A percentile compares a stretch with the other conserved stretches of the same genome.
Evolutionary conservation across 2,888 invertebrate genomes (phyloP).

Genomic region (Ptychoptera albimana): DNA sequence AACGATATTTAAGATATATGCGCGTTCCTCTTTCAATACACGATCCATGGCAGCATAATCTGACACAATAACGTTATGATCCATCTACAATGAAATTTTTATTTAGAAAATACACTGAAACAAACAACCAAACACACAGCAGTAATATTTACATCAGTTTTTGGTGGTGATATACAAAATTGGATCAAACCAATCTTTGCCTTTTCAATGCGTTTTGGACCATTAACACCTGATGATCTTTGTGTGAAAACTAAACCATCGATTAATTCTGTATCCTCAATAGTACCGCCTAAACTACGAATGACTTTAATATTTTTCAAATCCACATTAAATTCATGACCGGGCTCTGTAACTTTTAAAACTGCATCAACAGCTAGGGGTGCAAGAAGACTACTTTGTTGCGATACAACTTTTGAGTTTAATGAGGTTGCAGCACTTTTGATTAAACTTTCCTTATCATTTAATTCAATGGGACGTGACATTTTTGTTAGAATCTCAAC

Average conservation of each 20-base stretch:
- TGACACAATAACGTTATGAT: constrained; percentile 87
- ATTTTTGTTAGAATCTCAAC: constrained; percentile 59
- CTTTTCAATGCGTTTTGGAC: constrained; percentile 87
- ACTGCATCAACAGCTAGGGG: constrained; percentile 98
- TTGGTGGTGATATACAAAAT: constrained; percentile 98
- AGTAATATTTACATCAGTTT: constrained; percentile 69
- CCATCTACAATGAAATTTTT: constrained; percentile 58
- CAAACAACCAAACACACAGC: neutral
- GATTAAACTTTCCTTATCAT: constrained; percentile 71
- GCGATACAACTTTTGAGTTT: constrained; percentile 97
- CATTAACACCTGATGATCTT: constrained; percentile 74
- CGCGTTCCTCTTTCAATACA: constrained; percentile 90
- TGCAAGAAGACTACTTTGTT: constrained; percentile 88
- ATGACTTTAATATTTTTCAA: constrained; percentile 94
- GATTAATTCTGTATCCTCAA: constrained; percentile 91
- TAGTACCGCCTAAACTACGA: constrained; percentile 89
- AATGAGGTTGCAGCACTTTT: constrained; percentile 96
- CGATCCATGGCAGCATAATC: constrained; percentile 99
- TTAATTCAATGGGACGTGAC: constrained; percentile 71
- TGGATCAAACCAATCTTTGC: constrained; percentile 98
- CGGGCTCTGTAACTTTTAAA: constrained; percentile 43
- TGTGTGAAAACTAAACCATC: constrained; percentile 93
- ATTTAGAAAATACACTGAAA: constrained; percentile 3
- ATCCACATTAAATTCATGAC: constrained; percentile 65
- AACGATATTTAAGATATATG: constrained; percentile 94